Base-by-base conservation (phyloP, 2,113 vertebrate genomes). In the Phrynosoma blainvillii region DNA sequence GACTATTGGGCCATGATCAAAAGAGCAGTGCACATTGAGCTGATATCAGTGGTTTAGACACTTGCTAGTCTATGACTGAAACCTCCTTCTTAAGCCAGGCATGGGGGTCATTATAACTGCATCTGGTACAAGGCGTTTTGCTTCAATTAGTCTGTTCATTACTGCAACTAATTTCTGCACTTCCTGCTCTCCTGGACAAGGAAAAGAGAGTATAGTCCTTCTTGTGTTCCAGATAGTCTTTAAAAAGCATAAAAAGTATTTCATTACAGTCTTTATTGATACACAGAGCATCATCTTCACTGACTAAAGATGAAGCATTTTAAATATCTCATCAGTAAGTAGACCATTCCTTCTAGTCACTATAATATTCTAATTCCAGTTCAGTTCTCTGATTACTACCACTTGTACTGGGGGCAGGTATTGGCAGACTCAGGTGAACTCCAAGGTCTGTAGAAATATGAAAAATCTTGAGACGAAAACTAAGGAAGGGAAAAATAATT, bases 11-110 rank as follows among this genome's bases (percentile, higher is more conserved):
- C 21, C 42, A 40, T 62, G 73, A 52, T 16, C 27, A 27, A 86
- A 86, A 79, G 84, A 79, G 62, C 76, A 79, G 84, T 56, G 56
- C 85, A 12, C 47, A 4, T 87, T 75, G n/a, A 32, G 30, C 14
- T 71, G 42, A 84, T 54, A 85, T 52, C 86, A 76, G 74, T 0
- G 3, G 23, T 1, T 87, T 83, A 83, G 12, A 40, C 32, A 13
- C 59, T 79, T 93, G 20, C 56, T 40, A 52, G 40, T 23, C 87
- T 83, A 13, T 3, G 32, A 27, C 78, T 85, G 13, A n/a, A 42
- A 85, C 87, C 79, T 91, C 23, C 59, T 40, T 4, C 59, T 65
- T 68, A 14, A 13, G 13, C 32, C 6, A 0, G 30, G 82, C 91
- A 65, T 40, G 21, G 32, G 7, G 11, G 52, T 47, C 87, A 88